Base-by-base conservation (phyloP, 2,888 invertebrate species). In the Ashinkailepas kermadecensis region DNA sequence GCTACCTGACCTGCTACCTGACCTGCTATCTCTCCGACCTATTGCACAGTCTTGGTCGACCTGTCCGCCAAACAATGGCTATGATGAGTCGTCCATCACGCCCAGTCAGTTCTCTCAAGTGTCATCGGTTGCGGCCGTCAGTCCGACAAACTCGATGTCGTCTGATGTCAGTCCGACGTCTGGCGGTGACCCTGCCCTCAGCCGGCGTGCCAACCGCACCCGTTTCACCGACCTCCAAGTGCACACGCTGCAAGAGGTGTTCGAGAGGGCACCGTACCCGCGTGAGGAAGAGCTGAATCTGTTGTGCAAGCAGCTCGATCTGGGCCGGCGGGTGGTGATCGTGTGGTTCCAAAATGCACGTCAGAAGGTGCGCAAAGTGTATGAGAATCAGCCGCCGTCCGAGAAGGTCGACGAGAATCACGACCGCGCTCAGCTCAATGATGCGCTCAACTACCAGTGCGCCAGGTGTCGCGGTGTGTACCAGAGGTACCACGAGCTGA, bases 271-370 rank as follows among this genome's bases (percentile, higher is more conserved):
- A 88, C 99, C 99, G 64, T 99, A 99, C 89, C 99, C 99, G 56
- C 99, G 99, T 90, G 99, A 99, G 88, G 99, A 99, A 88, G 99
- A 99, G 89, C 90, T 99, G 86, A 99, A 99, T 89, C 97, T 98
- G 88, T 90, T 99, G 83, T 98, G 98, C 82, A 98, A 98, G 88
- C 90, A 98, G 84, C 90, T 99, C 84, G 94, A 94, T 85, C 90
- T 99, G 59, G 97, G 97, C 87, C 99, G 99, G 9, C 91, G 99
- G 84, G 99, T 99, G 39, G 99, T 99, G 86, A 99, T 99, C 10
- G 99, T 99, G n/a, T 99, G 99, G 99, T 99, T 99, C 90, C 94
- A 99, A 90, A 99, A 99, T 87, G 99, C 99, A 21, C 90, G 99
- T 15, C 99, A 99, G 88, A 99, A 99, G 88, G 98, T 97, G 80